A percentile compares a stretch with the other conserved stretches of the same genome.
These are phyloP conservation scores for Meloidogyne chitwoodi DNA, from an alignment of 1,140 invertebrate genomes.

Conservation along the genomic window DNA sequence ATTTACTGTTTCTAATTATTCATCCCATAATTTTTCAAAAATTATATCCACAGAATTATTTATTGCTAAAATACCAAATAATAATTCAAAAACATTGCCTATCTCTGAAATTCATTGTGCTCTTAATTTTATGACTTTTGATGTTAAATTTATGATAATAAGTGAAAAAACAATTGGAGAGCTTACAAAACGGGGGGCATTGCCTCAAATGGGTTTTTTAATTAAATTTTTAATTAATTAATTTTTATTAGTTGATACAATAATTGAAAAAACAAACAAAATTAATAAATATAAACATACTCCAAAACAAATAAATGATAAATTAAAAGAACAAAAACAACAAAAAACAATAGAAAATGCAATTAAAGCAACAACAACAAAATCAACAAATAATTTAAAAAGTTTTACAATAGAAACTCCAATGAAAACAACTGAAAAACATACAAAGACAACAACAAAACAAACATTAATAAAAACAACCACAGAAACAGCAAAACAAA, in stretches of 20 bases:
- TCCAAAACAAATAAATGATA: neutral
- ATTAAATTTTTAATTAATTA: neutral
- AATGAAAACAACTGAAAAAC: neutral
- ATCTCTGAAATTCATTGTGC: constrained; percentile 10
- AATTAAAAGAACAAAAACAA: neutral
- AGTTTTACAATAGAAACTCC: neutral
- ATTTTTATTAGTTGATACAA: neutral
- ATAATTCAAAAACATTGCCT: neutral
- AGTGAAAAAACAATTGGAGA: constrained; percentile 1
- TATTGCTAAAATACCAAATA: constrained; percentile 4
- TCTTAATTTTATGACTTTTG: constrained; percentile 12
- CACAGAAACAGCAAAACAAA: neutral
- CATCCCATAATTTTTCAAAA: neutral
- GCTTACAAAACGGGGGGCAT: neutral
- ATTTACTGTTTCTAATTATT: constrained; percentile 6
- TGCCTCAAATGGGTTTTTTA: constrained; percentile 4
- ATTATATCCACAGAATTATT: constrained; percentile 1
- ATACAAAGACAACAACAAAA: neutral
- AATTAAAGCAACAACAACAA: neutral
- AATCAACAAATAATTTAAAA: no score
- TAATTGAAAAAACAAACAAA: neutral
- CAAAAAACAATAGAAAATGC: neutral
- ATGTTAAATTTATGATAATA: constrained; percentile 11
- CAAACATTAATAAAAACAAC: neutral
- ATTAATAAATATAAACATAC: neutral